phyloP scores from a whole-genome alignment of 1,140 invertebrate genomes.

The Cotesia vestalis region DNA sequence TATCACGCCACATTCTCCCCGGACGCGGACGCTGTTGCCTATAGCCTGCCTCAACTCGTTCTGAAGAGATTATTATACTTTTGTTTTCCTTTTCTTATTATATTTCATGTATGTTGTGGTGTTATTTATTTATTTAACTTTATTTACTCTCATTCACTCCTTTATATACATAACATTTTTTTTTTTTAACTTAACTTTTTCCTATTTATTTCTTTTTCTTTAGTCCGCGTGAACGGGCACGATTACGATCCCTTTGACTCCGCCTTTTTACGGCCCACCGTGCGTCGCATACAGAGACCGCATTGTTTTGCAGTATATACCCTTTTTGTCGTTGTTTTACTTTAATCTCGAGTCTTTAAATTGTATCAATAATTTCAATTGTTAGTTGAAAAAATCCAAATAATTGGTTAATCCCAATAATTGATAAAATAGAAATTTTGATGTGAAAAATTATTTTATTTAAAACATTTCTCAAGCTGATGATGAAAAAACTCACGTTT shows the following conservation, averaged over 20 bases:
- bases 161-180: conserved; percentile 33
- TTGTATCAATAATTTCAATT: too few species aligned
- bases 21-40: conserved; percentile 13
- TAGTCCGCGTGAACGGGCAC: conserved; percentile 30
- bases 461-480: too few species aligned
- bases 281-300: conserved; percentile 44
- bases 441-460: too few species aligned
- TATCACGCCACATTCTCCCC: conserved; percentile 54
- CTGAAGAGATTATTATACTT: conserved; percentile 50
- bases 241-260: conserved; percentile 60
- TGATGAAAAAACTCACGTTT: too few species aligned
- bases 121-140: too few species aligned
- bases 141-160: too few species aligned
- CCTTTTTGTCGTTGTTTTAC: neutral
- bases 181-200: too few species aligned
- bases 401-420: too few species aligned
- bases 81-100: conserved; percentile 26
- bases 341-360: too few species aligned
- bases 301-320: conserved; percentile 48
- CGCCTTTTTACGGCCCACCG: conserved; percentile 54
- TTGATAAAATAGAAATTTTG: too few species aligned
- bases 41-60: conserved; percentile 36
- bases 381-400: too few species aligned
- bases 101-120: too few species aligned
- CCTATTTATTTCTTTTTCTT: conserved; percentile 15